phyloP scores from a whole-genome alignment of 2,113 vertebrate species.

The Gobiocypris rarus region DNA sequence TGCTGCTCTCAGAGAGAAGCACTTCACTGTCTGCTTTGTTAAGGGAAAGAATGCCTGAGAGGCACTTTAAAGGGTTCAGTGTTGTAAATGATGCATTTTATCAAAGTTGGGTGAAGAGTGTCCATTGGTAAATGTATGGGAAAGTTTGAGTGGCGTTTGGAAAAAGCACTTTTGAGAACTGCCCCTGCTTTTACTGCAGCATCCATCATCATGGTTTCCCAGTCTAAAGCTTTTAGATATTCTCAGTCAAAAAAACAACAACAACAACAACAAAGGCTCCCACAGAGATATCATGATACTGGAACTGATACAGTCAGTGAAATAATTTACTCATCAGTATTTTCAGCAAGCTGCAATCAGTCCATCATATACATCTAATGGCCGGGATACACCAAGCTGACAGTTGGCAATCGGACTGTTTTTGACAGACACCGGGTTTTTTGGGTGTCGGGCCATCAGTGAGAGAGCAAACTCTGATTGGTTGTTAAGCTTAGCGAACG shows the following conservation, averaged over 20 bases:
- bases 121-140: conserved; percentile 29
- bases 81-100: conserved; percentile 30
- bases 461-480: too few relatives aligned
- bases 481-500: too few relatives aligned
- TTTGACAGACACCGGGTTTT: too few relatives aligned
- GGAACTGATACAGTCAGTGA: not conserved
- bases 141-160: conserved; percentile 6
- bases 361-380: not conserved
- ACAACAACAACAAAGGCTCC: not conserved
- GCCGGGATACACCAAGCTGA: too few relatives aligned
- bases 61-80: conserved; percentile 28
- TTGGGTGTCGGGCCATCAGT: too few relatives aligned
- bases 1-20: conserved; percentile 1
- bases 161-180: conserved; percentile 5
- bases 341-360: not conserved
- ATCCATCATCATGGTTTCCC: not conserved
- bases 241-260: not conserved
- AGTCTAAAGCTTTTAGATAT: not conserved
- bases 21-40: conserved; percentile 29
- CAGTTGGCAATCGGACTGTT: too few relatives aligned
- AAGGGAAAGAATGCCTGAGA: conserved; percentile 28
- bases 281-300: not conserved
- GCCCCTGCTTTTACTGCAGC: not conserved
- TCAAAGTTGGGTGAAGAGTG: not conserved
- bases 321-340: not conserved